Base-by-base conservation (phyloP, 2,888 invertebrate species). In the Mimumesa dahlbomi region DNA sequence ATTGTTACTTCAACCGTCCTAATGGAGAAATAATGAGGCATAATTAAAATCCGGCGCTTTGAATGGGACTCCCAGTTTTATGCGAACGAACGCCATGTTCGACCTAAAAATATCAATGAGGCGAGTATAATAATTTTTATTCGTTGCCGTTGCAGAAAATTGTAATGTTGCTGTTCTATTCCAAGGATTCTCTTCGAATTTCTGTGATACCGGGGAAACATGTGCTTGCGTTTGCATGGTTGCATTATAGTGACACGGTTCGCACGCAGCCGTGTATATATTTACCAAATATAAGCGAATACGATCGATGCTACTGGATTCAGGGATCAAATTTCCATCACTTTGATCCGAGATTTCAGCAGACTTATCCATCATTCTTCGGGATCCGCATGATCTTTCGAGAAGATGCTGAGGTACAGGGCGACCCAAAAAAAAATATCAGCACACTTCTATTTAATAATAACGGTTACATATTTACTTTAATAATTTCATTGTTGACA, bases 281-380 rank as follows among this genome's bases (percentile, higher is more conserved):
- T 63, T 56, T 63, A 56, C 49, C 63, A 56, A 62, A 56, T 42
- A 42, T 58, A 52, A 40, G 25, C 31, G 38, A 50, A 9, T 49
- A 34, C 25, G 14, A 38, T 14, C 19, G 43, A 31, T 21, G 21
- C 14, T 5, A 9, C 21, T 14, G 29, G 34, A 59, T 40, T 36
- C 48, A 2, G 58, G 65, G 65, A 65, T 65, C 59, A 59, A 59
- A 65, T 46, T 65, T 65, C 59, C 59, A 53, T 65, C 48, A 59
- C 59, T 65, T 58, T 48, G 22, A 65, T 58, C 65, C 58, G 40
- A 29, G 52, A 52, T 52, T 58, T 58, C 46, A 49, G 34, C 29
- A 45, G 52, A 45, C 21, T 63, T 45, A 14, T 34, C 19, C 40
- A 40, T 22, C 18, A 29, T 40, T 62, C 21, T 62, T 38, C 29